Conservation (phyloP, 2,888 invertebrate species). For the Cybosia mesomella region DNA sequence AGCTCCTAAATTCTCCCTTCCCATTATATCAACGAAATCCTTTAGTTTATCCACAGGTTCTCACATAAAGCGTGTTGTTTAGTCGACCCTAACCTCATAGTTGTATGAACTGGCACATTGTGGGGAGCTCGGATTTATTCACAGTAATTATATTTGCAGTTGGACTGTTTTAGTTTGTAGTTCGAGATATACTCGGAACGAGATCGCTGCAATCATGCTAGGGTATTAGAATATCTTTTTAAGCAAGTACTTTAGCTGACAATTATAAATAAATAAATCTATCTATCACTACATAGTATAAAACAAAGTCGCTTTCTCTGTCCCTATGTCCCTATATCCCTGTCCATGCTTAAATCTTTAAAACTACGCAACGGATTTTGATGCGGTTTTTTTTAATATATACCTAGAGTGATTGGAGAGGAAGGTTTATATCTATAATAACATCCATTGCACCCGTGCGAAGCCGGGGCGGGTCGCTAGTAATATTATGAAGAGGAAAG, state of each 20-base stretch:
- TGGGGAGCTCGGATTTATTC: neutral
- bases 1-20: neutral
- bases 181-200: neutral
- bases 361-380: too few species aligned
- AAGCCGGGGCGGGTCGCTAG: too few species aligned
- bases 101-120: constrained; percentile 40
- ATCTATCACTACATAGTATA: too few species aligned
- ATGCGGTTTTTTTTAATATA: too few species aligned
- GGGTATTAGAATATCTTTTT: neutral
- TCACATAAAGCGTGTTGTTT: constrained; percentile 46
- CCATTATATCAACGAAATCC: constrained; percentile 44
- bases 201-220: neutral
- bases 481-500: too few species aligned
- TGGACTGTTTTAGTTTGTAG: neutral
- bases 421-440: too few species aligned
- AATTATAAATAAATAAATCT: too few species aligned
- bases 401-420: too few species aligned
- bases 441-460: too few species aligned
- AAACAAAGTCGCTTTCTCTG: too few species aligned
- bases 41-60: constrained; percentile 39
- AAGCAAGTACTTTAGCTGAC: neutral
- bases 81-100: constrained; percentile 34
- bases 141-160: constrained; percentile 3
- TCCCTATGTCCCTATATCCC: too few species aligned
- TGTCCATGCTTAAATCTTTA: too few species aligned